phyloP scores from a whole-genome alignment of 2,113 vertebrate species.

The Ardeotis arabs region DNA sequence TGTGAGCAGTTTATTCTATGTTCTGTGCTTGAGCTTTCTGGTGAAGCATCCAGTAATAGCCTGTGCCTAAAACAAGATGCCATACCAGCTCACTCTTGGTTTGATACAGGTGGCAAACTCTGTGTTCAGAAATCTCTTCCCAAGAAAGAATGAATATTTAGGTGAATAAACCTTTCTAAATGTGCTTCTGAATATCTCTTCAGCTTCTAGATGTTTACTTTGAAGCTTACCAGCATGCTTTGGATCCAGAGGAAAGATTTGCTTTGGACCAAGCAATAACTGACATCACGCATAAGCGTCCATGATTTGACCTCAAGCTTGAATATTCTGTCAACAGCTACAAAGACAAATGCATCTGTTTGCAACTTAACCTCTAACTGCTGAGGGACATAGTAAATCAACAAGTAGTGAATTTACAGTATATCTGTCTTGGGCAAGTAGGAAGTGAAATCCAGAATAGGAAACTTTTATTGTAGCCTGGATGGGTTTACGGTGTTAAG shows the following conservation, averaged over 20 bases:
- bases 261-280: constrained; percentile 73
- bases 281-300: constrained; percentile 70
- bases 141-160: not conserved
- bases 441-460: not conserved
- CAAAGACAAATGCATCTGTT: constrained; percentile 65
- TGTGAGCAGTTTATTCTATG: not conserved
- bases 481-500: not conserved
- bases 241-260: constrained; percentile 76
- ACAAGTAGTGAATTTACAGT: not conserved
- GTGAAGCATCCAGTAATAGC: not conserved
- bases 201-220: constrained; percentile 81
- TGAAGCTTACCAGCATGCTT: constrained; percentile 78
- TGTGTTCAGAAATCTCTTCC: not conserved
- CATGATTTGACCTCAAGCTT: constrained; percentile 73
- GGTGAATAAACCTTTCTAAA: not conserved
- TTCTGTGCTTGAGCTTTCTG: not conserved
- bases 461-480: not conserved
- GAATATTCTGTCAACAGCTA: constrained; percentile 73
- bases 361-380: constrained; percentile 75
- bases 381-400: constrained; percentile 64
- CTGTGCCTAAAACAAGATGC: not conserved
- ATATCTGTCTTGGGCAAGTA: not conserved
- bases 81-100: not conserved
- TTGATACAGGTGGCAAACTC: not conserved
- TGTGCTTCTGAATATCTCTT: not conserved